A percentile compares a stretch with the other conserved stretches of the same genome.
Evolutionary conservation across 2,797 vertebrate species (phyloP).

Genomic region (Arnoldichthys spilopterus): DNA sequence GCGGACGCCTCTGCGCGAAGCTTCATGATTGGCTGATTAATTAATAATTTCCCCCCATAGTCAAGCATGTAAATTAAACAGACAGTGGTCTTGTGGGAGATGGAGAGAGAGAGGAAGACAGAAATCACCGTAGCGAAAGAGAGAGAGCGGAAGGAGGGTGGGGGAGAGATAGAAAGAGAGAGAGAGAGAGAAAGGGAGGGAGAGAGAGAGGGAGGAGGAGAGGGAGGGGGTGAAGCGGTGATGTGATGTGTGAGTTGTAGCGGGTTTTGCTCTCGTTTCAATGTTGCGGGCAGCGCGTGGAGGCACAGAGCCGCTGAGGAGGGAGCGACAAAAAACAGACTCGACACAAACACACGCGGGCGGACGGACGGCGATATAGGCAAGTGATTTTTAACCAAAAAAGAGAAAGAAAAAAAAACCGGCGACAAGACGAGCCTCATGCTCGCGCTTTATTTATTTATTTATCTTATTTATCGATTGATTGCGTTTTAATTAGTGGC

Average conservation of each 20-base stretch:
- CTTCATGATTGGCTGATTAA: background rate
- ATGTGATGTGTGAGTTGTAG: conserved; percentile 82
- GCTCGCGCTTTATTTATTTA: conserved; percentile 62
- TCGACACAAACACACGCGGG: conserved; percentile 78
- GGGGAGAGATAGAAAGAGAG: conserved; percentile 39
- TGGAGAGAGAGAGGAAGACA: background rate
- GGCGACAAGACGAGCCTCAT: conserved; percentile 58
- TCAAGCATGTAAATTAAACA: conserved; percentile 8
- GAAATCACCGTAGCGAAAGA: background rate
- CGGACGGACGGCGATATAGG: conserved; percentile 83
- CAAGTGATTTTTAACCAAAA: conserved; percentile 76
- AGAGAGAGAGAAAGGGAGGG: conserved; percentile 10
- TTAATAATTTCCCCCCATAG: background rate
- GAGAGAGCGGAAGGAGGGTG: background rate
- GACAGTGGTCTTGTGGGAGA: background rate
- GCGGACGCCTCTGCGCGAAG: background rate
- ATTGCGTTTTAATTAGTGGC: conserved; percentile 86
- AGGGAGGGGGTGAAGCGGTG: conserved; percentile 63
- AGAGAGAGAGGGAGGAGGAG: conserved; percentile 24
- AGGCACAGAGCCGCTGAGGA: conserved; percentile 76
- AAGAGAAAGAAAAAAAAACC: background rate
- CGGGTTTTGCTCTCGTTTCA: conserved; percentile 78
- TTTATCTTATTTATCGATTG: conserved; percentile 71
- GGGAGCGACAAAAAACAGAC: conserved; percentile 74
- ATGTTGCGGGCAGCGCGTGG: conserved; percentile 83